phyloP scores from a whole-genome alignment of 2,113 vertebrate genomes.

The Microtus ochrogaster region DNA sequence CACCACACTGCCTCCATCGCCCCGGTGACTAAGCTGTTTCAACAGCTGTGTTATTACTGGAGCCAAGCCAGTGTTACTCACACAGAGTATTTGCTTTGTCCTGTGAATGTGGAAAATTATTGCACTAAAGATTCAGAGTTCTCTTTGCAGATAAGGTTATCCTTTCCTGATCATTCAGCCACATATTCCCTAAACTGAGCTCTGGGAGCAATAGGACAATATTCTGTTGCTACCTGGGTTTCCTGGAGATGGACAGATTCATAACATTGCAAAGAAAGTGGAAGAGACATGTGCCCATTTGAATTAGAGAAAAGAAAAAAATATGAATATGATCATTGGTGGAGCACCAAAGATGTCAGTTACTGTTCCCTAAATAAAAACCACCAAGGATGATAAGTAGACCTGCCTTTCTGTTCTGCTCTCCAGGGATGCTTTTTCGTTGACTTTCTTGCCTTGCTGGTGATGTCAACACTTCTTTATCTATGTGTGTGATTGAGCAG shows the following conservation, averaged over 20 bases:
- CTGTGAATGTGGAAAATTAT: constrained; percentile 64
- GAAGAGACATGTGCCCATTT: neutral
- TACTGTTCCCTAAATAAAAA: neutral
- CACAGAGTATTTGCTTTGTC: constrained; percentile 78
- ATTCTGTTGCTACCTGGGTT: neutral
- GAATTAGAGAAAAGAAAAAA: neutral
- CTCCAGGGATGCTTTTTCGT: neutral
- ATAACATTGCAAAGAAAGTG: neutral
- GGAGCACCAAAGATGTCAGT: neutral
- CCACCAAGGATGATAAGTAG: neutral
- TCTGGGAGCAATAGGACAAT: neutral
- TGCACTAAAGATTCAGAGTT: constrained; percentile 58
- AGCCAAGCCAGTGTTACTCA: constrained; percentile 85
- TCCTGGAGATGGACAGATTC: neutral
- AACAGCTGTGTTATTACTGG: constrained; percentile 92
- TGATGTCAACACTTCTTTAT: neutral
- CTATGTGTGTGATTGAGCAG: neutral
- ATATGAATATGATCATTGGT: neutral
- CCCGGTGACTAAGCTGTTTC: constrained; percentile 91
- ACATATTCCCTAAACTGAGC: neutral
- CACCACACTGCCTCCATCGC: constrained; percentile 83
- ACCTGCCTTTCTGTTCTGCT: neutral
- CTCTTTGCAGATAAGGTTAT: constrained; percentile 52
- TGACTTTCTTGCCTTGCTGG: neutral
- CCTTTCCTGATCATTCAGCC: constrained; percentile 14